Base-by-base conservation (phyloP, 2,888 invertebrate species). In the Liodrosophila aerea region DNA sequence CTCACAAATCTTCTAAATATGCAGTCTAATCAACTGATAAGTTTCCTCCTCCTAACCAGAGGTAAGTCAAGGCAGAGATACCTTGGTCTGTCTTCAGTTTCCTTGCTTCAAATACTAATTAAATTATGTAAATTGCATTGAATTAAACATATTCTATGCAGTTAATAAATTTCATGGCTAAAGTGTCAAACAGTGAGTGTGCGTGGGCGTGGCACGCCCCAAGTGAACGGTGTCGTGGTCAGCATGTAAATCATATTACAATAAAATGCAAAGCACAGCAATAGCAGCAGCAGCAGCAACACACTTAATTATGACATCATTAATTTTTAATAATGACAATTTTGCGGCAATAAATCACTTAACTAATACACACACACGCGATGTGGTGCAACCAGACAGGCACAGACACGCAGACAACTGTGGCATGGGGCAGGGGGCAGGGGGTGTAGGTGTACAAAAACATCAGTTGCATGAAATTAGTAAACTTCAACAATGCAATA, bases 321-420 rank as follows among this genome's bases (percentile, higher is more conserved):
- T 84, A 86, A 82, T 83, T 85, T 82, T 75, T 84, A 82, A 85
- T 85, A 76, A 84, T 86, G 75, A 73, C 76, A 77, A 84, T 82
- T 87, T 84, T 84, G 72, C 76, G 73, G 76, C 82, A 85, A 87
- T 87, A 86, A 86, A 86, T 86, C 87, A 87, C 70, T 77, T 86
- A 73, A 84, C 75, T 71, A 71, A 82, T 66, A 72, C 22, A 73
- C 67, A 70, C 63, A 49, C 54, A 64, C 52, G 44, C 50, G 43
- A 43, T 22, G 41, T 33, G 27, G 27, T 34, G 15, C 46, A 53
- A 39, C 30, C 49, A 40, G 39, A 54, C 51, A 46, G 34, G 18
- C 11, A 8, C 4, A 11, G 4, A 39, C 12, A 33, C n/a, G n/a
- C n/a, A n/a, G n/a, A n/a, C n/a, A n/a, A n/a, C n/a, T n/a, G n/a